These are phyloP conservation scores for Drosophila equinoxialis DNA, from an alignment of 1,140 invertebrate genomes.

Conservation along the genomic window DNA sequence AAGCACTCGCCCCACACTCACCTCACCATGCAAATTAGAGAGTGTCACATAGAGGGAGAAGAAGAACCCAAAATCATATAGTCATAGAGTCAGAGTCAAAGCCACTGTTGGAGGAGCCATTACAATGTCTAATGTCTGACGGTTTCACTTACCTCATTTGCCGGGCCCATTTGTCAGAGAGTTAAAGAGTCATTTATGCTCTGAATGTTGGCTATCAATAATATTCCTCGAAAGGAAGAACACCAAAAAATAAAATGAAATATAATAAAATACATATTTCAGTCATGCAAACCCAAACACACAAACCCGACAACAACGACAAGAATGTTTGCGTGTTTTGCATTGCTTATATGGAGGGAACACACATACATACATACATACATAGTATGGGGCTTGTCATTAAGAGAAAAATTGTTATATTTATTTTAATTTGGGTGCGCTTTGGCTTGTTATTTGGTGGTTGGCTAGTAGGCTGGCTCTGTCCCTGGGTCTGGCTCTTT, in stretches of 20 bases:
- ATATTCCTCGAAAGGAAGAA: conserved; percentile 41
- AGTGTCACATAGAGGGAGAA: conserved; percentile 3
- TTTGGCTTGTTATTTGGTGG: conserved; percentile 26
- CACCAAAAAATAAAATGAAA: not conserved
- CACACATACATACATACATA: not conserved
- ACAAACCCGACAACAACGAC: conserved; percentile 43
- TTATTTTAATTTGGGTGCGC: conserved; percentile 69
- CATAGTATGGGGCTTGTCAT: conserved; percentile 54
- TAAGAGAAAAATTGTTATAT: conserved; percentile 71
- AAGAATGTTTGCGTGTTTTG: conserved; percentile 71
- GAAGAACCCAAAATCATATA: not conserved
- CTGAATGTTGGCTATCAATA: conserved; percentile 69
- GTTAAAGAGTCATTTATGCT: conserved; percentile 57
- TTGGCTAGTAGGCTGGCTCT: conserved; percentile 10
- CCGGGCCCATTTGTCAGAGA: conserved; percentile 51
- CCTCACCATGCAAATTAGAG: conserved; percentile 56
- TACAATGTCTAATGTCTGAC: conserved; percentile 71
- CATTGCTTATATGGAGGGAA: conserved; percentile 50
- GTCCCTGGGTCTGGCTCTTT: not conserved
- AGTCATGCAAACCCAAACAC: conserved; percentile 61
- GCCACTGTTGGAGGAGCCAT: conserved; percentile 30
- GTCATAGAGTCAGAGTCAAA: conserved; percentile 33
- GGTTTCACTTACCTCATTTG: conserved; percentile 63
- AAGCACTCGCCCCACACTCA: not conserved
- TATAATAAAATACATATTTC: conserved; percentile 49